phyloP scores from a whole-genome alignment of 2,888 invertebrate species.

The Scaptomyza flava region DNA sequence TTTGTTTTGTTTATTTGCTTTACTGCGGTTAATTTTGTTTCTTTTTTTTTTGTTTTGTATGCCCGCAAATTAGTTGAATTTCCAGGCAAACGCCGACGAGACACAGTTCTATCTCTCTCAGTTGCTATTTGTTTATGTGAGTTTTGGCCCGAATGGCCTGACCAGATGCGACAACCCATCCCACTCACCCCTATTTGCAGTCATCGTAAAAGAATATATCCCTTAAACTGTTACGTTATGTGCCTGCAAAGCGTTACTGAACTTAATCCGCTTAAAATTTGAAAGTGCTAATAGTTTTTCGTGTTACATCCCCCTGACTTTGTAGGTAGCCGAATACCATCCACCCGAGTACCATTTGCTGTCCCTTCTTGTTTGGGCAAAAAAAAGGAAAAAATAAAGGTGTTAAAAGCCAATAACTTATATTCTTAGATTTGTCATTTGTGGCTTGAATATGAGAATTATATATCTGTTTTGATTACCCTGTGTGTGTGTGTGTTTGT shows the following conservation, averaged over 20 bases:
- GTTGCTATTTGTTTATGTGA: conserved; percentile 50
- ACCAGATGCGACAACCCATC: conserved; percentile 63
- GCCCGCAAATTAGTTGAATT: conserved; percentile 71
- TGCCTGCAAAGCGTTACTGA: conserved; percentile 20
- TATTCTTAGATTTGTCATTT: conserved; percentile 67
- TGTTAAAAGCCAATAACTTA: conserved; percentile 82
- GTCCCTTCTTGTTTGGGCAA: conserved; percentile 25
- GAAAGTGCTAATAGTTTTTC: conserved; percentile 76
- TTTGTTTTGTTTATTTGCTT: conserved; percentile 63
- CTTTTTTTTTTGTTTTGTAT: conserved; percentile 17
- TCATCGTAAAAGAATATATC: conserved; percentile 30
- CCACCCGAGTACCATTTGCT: conserved; percentile 23
- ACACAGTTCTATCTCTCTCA: conserved; percentile 34
- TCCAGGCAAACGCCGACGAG: conserved; percentile 44
- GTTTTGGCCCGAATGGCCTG: conserved; percentile 49
- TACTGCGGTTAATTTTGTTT: conserved; percentile 67
- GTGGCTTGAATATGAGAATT: conserved; percentile 29
- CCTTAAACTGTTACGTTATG: conserved; percentile 31
- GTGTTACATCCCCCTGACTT: conserved; percentile 67
- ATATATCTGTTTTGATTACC: conserved; percentile 11
- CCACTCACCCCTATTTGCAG: conserved; percentile 39
- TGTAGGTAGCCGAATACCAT: conserved; percentile 46
- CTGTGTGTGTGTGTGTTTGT: conserved; percentile 25
- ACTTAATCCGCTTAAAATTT: conserved; percentile 76
- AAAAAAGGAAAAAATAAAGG: conserved; percentile 44